phyloP scores from a whole-genome alignment of 2,113 vertebrate genomes.

The Anolis carolinensis region DNA sequence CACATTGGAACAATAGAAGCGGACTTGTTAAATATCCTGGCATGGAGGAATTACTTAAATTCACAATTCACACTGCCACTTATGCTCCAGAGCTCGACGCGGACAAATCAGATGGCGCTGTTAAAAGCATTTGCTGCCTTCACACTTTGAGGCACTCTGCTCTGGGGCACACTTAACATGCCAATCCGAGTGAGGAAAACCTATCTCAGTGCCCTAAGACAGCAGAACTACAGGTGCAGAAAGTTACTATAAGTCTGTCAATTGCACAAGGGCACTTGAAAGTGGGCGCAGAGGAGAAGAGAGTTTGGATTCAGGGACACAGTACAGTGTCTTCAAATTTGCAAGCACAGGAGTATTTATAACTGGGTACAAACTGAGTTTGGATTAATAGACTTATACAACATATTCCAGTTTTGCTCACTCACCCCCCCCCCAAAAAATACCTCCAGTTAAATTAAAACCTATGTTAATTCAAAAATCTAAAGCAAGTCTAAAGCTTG shows the following conservation, averaged over 20 bases:
- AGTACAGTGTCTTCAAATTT: neutral
- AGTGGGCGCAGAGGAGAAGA: neutral
- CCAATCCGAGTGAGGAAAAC: slow-evolving; percentile 2
- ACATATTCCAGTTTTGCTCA: neutral
- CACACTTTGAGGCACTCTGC: neutral
- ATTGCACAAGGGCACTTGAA: slow-evolving; percentile 3
- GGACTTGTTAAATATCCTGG: neutral
- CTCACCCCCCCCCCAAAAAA: neutral
- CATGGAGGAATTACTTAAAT: neutral
- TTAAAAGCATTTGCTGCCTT: slow-evolving; percentile 5
- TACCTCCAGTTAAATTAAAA: neutral
- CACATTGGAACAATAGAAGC: neutral
- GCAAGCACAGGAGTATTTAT: neutral
- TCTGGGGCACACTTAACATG: slow-evolving; percentile 28
- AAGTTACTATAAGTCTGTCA: neutral
- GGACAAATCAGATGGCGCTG: slow-evolving; percentile 1
- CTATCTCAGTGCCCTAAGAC: neutral
- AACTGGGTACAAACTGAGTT: neutral
- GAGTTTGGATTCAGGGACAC: neutral
- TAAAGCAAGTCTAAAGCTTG: too few relatives aligned
- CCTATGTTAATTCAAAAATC: neutral
- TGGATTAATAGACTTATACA: neutral
- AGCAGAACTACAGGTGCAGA: slow-evolving; percentile 3
- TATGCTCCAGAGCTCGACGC: neutral
- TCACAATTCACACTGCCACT: neutral